Evolutionary conservation across 2,797 vertebrate species (phyloP), one percentile per base, ranked within the genome.

Genomic region (Chrysocyon brachyurus): DNA sequence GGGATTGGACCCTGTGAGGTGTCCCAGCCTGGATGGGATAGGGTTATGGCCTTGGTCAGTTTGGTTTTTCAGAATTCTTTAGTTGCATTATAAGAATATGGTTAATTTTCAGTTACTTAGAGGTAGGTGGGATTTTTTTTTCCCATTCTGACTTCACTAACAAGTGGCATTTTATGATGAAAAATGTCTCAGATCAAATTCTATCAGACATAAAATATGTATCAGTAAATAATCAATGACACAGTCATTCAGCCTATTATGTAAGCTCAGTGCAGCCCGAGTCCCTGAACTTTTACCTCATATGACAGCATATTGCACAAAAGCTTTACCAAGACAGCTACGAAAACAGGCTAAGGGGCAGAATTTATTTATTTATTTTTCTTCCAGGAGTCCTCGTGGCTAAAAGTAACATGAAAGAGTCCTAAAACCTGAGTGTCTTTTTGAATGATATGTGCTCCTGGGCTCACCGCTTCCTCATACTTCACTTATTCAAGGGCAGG

Each of bases 151-250:
- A 75, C 26, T 24, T 91, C 21, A n/a, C 31, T 56, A 12, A 73
- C 40, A 33, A 24, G 46, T 75, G 64, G 22, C 4, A n/a, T 9
- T 6, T 40, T 56, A 88, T 9, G 88, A 68, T 16, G 57, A 63
- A 81, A 78, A 87, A 96, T 33, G 36, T 64, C 6, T 90, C 49
- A 54, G 24, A 36, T 72, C 21, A 77, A 86, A 28, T 63, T 83
- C 49, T 66, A 57, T 57, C 40, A 78, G n/a, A 72, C 40, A 90
- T 57, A 28, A 68, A 95, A 54, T 61, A 78, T 54, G 68, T 92
- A 52, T 28, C 31, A 59, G 63, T 88, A 59, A 54, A 9, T 54
- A 72, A 46, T 11, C 15, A 83, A 87, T 75, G 68, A 66, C 75
- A 57, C 3, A 64, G 12, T 57, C 68, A 87, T 90, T 57, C 12